Evolutionary conservation across 2,888 invertebrate species (phyloP).

Genomic region (Pemphredon lugubris): DNA sequence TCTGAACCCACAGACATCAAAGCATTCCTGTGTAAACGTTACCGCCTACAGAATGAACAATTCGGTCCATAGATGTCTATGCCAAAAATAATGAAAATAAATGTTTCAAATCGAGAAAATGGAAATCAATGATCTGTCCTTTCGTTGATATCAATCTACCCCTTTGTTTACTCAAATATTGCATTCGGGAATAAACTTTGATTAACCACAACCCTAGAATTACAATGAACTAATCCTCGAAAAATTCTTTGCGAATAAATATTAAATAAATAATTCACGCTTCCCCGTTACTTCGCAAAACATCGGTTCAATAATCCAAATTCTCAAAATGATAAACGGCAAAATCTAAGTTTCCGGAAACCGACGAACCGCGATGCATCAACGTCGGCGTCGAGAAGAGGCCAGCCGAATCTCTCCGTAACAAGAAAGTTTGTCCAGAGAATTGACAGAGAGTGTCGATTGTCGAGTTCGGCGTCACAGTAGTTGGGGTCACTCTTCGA

Average conservation of each 20-base stretch:
- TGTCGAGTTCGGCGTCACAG: conserved; percentile 20
- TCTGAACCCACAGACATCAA: not conserved
- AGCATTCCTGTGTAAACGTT: not conserved
- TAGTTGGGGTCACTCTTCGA: conserved; percentile 45
- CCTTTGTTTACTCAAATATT: too few relatives aligned
- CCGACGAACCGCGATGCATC: not conserved
- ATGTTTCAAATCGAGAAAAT: not conserved
- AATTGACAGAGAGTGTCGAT: conserved; percentile 37
- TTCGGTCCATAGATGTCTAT: not conserved
- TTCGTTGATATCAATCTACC: too few relatives aligned
- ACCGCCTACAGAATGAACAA: not conserved
- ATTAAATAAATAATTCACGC: not conserved
- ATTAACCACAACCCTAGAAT: too few relatives aligned
- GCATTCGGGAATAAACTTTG: too few relatives aligned
- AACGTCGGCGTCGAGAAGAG: not conserved
- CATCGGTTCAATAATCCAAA: not conserved
- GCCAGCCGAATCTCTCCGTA: conserved; percentile 19
- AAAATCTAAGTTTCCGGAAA: not conserved
- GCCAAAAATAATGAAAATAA: not conserved
- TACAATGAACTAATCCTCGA: too few relatives aligned
- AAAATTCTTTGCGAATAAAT: too few relatives aligned
- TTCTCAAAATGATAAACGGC: not conserved
- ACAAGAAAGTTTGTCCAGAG: conserved; percentile 17
- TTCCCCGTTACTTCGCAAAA: not conserved
- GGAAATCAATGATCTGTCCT: too few relatives aligned